Evolutionary conservation across 2,888 invertebrate genomes (phyloP), one percentile per base, ranked within the genome.

Genomic region (Uloborus plumipes): DNA sequence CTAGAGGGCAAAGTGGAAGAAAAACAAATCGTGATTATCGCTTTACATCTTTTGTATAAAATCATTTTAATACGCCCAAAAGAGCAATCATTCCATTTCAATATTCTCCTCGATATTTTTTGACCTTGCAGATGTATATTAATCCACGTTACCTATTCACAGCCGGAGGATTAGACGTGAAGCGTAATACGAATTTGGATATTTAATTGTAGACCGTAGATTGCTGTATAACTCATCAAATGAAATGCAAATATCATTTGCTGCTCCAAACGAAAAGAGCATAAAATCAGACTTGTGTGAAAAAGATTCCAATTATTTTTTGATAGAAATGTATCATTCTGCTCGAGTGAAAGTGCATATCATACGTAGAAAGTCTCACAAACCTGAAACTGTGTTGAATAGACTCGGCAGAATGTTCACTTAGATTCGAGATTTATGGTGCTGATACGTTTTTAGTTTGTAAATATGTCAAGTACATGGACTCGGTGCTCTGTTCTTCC

Each of bases 401-500:
- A 71, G 78, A 55, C 58, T 77, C 62, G 70, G 70, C 66, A 39
- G 61, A 67, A 73, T 73, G 67, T 79, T 78, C 66, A 71, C 51
- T 70, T 71, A 71, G 71, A 71, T 61, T 71, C 22, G 58, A 62
- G 80, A 74, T 55, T 61, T 47, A 65, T 78, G 80, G 74, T 81
- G 80, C 80, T 69, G 80, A 69, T 69, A 80, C 50, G 66, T 76
- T 61, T 69, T 65, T 31, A 20, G 50, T 75, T 58, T 20, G 22
- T 67, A 67, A 51, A 61, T 49, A 64, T 26, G 47, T 66, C 53
- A 62, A 78, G 55, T 66, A 72, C 73, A 80, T 73, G 79, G 79
- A 80, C 79, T 67, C 73, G 73, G 80, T 81, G 80, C 80, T 81
- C 73, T 81, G 80, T 81, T 81, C 80, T 81, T 81, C 80, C 73